Evolutionary conservation across 35 echinoderm and acorn worm species (phyloP).

Genomic region (Lytechinus pictus): DNA sequence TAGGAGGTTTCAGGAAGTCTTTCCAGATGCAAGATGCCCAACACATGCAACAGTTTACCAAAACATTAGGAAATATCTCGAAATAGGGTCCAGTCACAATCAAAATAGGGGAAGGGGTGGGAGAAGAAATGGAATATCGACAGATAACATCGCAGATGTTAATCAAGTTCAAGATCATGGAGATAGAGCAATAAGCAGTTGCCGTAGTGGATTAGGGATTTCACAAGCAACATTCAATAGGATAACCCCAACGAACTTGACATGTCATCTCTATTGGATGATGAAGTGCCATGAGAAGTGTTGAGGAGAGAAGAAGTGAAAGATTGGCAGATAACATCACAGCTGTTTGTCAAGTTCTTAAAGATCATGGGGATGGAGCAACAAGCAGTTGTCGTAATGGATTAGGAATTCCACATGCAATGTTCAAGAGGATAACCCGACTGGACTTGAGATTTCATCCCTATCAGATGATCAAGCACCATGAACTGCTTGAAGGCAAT

Average conservation of each 20-base stretch:
- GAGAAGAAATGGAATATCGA: slow-evolving; percentile 31
- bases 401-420: no score
- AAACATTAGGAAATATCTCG: slow-evolving; percentile 20
- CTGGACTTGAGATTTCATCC: no score
- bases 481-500: no score
- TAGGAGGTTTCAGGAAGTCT: slow-evolving; percentile 40
- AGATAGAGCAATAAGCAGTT: background rate
- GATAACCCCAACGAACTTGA: slow-evolving; percentile 2
- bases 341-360: no score
- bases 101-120: slow-evolving; percentile 15
- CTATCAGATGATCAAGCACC: no score
- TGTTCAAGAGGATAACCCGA: no score
- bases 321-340: no score
- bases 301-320: no score
- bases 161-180: slow-evolving; percentile 16
- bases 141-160: background rate
- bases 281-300: background rate
- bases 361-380: no score
- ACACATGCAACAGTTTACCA: background rate
- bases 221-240: slow-evolving; percentile 38
- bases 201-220: slow-evolving; percentile 39
- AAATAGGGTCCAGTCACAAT: slow-evolving; percentile 32
- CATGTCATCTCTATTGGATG: slow-evolving; percentile 22
- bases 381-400: no score
- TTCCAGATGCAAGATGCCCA: slow-evolving; percentile 32